Percentiles rank a stretch among this genome's conserved stretches.
Evolutionary conservation across 2,888 invertebrate species (phyloP).

Genomic region (Sphaerophoria rueppellii): DNA sequence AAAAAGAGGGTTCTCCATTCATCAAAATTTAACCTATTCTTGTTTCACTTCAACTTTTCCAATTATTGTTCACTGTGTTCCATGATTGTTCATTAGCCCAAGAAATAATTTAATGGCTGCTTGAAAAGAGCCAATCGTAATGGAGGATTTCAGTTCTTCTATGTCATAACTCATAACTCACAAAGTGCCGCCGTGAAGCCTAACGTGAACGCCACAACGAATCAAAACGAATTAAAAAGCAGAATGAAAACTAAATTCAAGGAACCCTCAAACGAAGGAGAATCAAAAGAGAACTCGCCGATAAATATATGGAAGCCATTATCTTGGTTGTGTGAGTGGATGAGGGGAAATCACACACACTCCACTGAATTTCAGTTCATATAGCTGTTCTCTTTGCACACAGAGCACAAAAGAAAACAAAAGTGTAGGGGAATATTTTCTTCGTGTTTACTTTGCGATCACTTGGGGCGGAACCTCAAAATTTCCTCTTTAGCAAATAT

Average conservation of each 20-base stretch:
- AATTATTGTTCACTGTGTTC: too few relatives aligned
- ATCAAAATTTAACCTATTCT: too few relatives aligned
- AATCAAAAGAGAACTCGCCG: conserved; percentile 4
- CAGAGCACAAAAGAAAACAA: not conserved
- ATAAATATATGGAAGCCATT: conserved; percentile 37
- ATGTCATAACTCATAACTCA: too few relatives aligned
- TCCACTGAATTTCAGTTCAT: not conserved
- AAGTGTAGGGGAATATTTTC: conserved; percentile 38
- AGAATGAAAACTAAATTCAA: conserved; percentile 49
- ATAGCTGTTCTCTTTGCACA: conserved; percentile 47
- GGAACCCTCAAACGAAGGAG: conserved; percentile 47
- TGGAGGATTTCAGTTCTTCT: too few relatives aligned
- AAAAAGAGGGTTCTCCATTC: too few relatives aligned
- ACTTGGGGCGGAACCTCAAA: conserved; percentile 64
- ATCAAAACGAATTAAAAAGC: conserved; percentile 55
- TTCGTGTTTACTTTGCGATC: conserved; percentile 64
- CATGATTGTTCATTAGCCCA: too few relatives aligned
- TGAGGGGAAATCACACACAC: conserved; percentile 45
- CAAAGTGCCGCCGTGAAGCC: not conserved
- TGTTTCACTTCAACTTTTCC: too few relatives aligned
- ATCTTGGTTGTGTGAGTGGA: conserved; percentile 18
- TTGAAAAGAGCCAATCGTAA: too few relatives aligned
- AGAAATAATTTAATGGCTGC: too few relatives aligned
- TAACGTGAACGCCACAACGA: conserved; percentile 49
- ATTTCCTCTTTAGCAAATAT: conserved; percentile 49